Evolutionary conservation across 2,113 vertebrate species (phyloP), one percentile per base, ranked within the genome.

Genomic region (Paratilapia polleni): DNA sequence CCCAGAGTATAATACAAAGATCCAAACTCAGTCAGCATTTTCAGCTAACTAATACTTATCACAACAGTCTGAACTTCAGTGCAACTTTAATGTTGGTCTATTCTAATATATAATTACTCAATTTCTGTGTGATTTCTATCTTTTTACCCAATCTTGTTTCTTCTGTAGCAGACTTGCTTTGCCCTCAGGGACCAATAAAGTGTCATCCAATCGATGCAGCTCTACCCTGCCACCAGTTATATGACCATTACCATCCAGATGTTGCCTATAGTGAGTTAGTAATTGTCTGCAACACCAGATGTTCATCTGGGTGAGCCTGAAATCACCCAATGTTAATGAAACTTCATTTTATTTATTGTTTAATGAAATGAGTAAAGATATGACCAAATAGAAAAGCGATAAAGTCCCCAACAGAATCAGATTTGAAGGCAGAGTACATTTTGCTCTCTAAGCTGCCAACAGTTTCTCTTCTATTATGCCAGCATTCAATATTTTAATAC

Each of bases 201-300:
- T 56, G 26, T 76, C 75, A 59, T 70, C 49, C 57, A 57, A 80
- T 88, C 54, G n/a, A 87, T 85, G 77, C 78, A 10, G 75, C 81
- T 81, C 68, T 7, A 47, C 57, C 57, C 58, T 2, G 14, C 17
- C 68, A 28, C 22, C 11, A 5, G 74, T 52, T 84, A 90, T 83
- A 75, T 34, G 82, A 31, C 78, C 77, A n/a, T 60, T 70, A 62
- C 57, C 14, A 70, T 80, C 83, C 89, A 90, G 85, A 88, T 90
- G 90, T 88, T 78, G n/a, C 59, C 3, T 82, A 22, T 63, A 80
- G 24, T 2, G 66, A 86, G 75, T 78, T 60, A 54, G 60, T 66
- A 64, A 59, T 28, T 56, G 41, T 77, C 31, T 15, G 49, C 81
- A 68, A 57, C 63, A 24, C 20, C 89, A 84, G 77, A 81, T 78